Percentiles rank a stretch among this genome's conserved stretches.
phyloP scores from a whole-genome alignment of 1,140 invertebrate species.

The Thaumetopoea pityocampa region DNA sequence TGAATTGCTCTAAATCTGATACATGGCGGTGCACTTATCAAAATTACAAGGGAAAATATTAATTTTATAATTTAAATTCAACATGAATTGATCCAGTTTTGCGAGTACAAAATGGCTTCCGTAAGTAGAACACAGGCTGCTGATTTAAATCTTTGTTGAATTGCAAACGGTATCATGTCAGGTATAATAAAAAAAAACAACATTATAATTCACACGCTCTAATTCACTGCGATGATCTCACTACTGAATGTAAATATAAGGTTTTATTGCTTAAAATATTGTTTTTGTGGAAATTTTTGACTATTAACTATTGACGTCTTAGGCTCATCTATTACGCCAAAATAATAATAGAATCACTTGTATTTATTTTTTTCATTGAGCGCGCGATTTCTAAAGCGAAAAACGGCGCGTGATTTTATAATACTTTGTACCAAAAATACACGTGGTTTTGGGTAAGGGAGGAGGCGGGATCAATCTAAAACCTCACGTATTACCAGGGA shows the following conservation, averaged over 20 bases:
- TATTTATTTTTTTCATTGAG: too few relatives aligned
- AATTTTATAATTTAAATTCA: conserved; percentile 7
- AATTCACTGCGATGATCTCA: conserved; percentile 9
- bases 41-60: conserved; percentile 4
- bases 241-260: background rate
- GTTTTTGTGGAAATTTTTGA: too few relatives aligned
- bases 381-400: too few relatives aligned
- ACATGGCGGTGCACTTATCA: background rate
- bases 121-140: conserved; percentile 8
- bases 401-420: too few relatives aligned
- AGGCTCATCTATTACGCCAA: too few relatives aligned
- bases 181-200: conserved; percentile 6
- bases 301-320: too few relatives aligned
- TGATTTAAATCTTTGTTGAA: conserved; percentile 13
- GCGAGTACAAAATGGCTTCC: background rate
- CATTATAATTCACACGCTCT: conserved; percentile 6
- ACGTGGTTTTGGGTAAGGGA: too few relatives aligned
- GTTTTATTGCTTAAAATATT: too few relatives aligned
- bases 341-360: too few relatives aligned
- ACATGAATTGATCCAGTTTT: conserved; percentile 8
- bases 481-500: too few relatives aligned
- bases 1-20: conserved; percentile 13
- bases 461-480: too few relatives aligned
- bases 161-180: conserved; percentile 9
- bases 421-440: too few relatives aligned